These are phyloP conservation scores for Volucella zonaria DNA, from an alignment of 2,888 invertebrate species.

Conservation along the genomic window DNA sequence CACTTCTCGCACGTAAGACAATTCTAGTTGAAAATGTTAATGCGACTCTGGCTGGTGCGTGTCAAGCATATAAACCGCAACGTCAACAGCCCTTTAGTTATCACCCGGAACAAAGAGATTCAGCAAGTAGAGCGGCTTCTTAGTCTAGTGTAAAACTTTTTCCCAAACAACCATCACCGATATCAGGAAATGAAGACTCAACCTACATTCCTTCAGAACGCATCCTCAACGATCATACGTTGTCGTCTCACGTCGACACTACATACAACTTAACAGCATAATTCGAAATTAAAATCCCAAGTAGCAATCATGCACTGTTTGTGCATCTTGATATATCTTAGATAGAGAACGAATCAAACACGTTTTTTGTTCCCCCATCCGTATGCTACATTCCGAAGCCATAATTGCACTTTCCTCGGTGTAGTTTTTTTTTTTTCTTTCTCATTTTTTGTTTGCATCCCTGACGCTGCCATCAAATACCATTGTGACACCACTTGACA, in stretches of 20 bases:
- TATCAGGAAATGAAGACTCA: background rate
- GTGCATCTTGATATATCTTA: conserved; percentile 11
- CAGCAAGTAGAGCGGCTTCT: too few species aligned
- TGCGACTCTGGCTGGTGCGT: too few species aligned
- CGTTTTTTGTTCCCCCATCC: background rate
- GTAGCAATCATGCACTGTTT: conserved; percentile 61
- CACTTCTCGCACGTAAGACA: too few species aligned
- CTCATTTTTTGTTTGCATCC: conserved; percentile 11
- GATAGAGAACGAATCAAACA: conserved; percentile 24
- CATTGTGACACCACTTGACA: conserved; percentile 65
- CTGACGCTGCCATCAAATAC: conserved; percentile 25
- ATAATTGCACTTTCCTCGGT: conserved; percentile 56
- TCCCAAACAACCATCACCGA: too few species aligned
- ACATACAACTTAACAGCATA: conserved; percentile 35
- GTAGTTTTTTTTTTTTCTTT: too few species aligned
- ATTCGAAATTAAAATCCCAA: conserved; percentile 65
- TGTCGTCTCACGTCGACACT: background rate
- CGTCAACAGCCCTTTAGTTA: too few species aligned
- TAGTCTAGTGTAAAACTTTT: too few species aligned
- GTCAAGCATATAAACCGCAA: too few species aligned
- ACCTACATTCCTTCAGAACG: too few species aligned
- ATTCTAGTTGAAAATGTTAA: too few species aligned
- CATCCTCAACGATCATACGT: background rate
- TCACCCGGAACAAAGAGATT: too few species aligned
- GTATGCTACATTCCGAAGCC: conserved; percentile 22